phyloP scores from a whole-genome alignment of 1,140 invertebrate species.

The Meloidogyne floridensis region DNA sequence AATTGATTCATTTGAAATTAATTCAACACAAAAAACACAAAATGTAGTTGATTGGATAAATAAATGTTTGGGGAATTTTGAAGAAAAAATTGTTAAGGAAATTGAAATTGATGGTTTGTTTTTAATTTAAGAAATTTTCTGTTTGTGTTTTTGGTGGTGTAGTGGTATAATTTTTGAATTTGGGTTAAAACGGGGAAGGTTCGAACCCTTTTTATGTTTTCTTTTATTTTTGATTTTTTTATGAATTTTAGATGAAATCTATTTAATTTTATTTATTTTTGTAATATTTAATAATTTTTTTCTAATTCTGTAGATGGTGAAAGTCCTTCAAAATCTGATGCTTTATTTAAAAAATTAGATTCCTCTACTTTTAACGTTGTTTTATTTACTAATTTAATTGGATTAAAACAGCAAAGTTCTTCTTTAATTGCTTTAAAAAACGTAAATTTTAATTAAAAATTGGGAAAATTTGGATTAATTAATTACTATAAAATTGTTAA shows the following conservation, averaged over 20 bases:
- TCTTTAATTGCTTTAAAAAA: conserved; percentile 26
- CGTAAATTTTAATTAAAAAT: not conserved
- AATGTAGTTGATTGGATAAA: conserved; percentile 17
- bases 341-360: conserved; percentile 10
- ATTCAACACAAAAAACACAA: conserved; percentile 19
- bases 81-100: conserved; percentile 6
- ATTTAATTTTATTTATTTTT: not conserved
- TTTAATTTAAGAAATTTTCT: not conserved
- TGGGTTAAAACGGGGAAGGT: too few relatives aligned
- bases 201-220: too few relatives aligned
- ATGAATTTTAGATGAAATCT: not conserved
- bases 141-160: too few relatives aligned
- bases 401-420: conserved; percentile 1
- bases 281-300: not conserved
- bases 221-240: not conserved
- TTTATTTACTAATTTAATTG: conserved; percentile 15
- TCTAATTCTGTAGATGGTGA: conserved; percentile 4
- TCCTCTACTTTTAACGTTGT: conserved; percentile 4
- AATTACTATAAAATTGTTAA: too few relatives aligned
- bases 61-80: not conserved
- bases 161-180: too few relatives aligned
- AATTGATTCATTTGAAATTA: conserved; percentile 2
- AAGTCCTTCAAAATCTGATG: conserved; percentile 23
- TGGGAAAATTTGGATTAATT: too few relatives aligned
- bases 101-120: conserved; percentile 27